These are phyloP conservation scores for Nothocercus julius DNA, from an alignment of 2,113 vertebrate species.

Conservation along the genomic window DNA sequence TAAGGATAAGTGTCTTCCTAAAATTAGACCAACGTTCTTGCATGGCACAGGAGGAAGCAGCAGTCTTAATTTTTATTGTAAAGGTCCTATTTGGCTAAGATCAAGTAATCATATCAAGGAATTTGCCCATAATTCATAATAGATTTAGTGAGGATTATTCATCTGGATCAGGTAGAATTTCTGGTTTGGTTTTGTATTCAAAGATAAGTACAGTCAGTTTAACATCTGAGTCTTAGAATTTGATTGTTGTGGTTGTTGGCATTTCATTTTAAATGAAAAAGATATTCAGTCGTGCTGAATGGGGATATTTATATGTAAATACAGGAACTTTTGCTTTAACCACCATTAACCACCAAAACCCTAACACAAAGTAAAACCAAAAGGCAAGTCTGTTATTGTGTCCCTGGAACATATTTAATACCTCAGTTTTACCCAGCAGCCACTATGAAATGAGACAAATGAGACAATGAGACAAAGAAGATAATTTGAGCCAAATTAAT, in stretches of 20 bases:
- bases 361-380: conserved; percentile 23
- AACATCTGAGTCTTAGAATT: conserved; percentile 68
- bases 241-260: conserved; percentile 63
- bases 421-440: background rate
- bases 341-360: conserved; percentile 30
- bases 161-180: conserved; percentile 47
- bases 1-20: background rate
- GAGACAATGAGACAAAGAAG: conserved; percentile 16
- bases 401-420: background rate
- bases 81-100: background rate
- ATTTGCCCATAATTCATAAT: conserved; percentile 43
- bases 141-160: conserved; percentile 46
- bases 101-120: conserved; percentile 21
- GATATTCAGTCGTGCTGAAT: conserved; percentile 72
- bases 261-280: conserved; percentile 70
- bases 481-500: background rate
- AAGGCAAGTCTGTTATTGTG: conserved; percentile 22
- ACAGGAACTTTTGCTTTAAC: conserved; percentile 66
- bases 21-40: conserved; percentile 11
- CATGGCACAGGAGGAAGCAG: background rate
- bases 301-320: conserved; percentile 79
- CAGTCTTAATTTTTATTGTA: background rate
- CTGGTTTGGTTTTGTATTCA: conserved; percentile 55
- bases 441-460: background rate
- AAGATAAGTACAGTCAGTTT: conserved; percentile 61